phyloP scores from a whole-genome alignment of 2,888 invertebrate species.

The Dromius quadrimaculatus region DNA sequence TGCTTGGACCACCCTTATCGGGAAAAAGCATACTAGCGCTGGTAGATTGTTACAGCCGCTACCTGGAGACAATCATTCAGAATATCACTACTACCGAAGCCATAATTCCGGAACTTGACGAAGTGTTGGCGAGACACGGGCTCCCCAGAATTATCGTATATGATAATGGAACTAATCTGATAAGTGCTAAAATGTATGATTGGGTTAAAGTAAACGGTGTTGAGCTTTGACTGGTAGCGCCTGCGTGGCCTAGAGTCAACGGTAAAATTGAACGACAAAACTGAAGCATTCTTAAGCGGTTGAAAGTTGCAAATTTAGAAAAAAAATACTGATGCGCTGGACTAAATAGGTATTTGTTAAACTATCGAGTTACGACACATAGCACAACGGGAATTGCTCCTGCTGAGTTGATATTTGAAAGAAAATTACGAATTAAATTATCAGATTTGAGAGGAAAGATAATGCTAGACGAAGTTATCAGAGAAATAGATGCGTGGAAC shows the following conservation, averaged over 20 bases:
- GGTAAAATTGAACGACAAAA: slow-evolving; percentile 55
- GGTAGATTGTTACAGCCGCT: neutral
- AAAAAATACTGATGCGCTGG: slow-evolving; percentile 52
- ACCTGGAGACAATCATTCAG: neutral
- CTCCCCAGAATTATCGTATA: neutral
- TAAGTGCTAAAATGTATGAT: neutral
- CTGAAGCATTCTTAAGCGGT: slow-evolving; percentile 53
- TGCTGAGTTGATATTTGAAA: slow-evolving; percentile 48
- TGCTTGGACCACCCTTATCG: neutral
- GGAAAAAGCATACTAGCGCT: neutral
- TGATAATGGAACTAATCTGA: neutral
- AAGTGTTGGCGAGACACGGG: slow-evolving; percentile 1
- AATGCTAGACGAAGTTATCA: slow-evolving; percentile 1
- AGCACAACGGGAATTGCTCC: slow-evolving; percentile 50
- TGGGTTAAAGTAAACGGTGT: neutral
- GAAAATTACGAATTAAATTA: slow-evolving; percentile 44
- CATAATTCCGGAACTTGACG: slow-evolving; percentile 3
- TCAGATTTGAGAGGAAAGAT: slow-evolving; percentile 10
- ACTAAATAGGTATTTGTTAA: slow-evolving; percentile 52
- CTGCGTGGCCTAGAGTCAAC: slow-evolving; percentile 33
- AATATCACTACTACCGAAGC: neutral
- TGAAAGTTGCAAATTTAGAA: slow-evolving; percentile 54
- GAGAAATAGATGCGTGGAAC: slow-evolving; percentile 27
- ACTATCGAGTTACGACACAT: slow-evolving; percentile 54
- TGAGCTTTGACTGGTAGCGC: slow-evolving; percentile 1